Conservation (phyloP, 2,797 vertebrate genomes). For the Labroides dimidiatus region DNA sequence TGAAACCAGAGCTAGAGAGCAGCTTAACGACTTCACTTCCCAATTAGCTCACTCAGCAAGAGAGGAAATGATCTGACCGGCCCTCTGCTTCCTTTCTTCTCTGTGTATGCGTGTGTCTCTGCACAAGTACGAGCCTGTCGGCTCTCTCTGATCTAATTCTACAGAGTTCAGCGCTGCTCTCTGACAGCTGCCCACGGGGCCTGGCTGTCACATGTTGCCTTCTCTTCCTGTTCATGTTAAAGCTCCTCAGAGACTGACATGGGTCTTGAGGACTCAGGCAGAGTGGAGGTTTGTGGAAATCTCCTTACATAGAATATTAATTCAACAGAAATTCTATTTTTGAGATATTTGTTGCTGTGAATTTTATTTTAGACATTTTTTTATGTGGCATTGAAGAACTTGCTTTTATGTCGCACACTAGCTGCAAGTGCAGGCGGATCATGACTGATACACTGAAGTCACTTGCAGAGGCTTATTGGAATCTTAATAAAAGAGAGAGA, state of each 20-base stretch:
- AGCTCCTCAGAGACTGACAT: constrained; percentile 11
- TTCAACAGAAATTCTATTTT: not conserved
- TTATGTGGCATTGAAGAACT: too few species aligned
- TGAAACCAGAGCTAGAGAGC: constrained; percentile 53
- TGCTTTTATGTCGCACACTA: too few species aligned
- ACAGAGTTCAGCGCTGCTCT: constrained; percentile 31
- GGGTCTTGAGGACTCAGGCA: not conserved
- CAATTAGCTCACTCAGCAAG: constrained; percentile 69
- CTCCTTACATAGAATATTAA: not conserved
- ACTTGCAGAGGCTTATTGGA: too few species aligned
- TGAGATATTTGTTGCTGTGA: too few species aligned
- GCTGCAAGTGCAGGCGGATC: too few species aligned
- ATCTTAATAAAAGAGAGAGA: too few species aligned
- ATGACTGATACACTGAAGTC: too few species aligned
- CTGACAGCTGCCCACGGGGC: constrained; percentile 60
- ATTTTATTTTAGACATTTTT: too few species aligned
- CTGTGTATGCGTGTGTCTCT: constrained; percentile 2
- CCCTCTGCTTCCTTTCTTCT: constrained; percentile 65
- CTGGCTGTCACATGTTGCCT: constrained; percentile 63
- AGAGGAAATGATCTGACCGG: constrained; percentile 67
- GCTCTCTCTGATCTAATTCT: constrained; percentile 63
- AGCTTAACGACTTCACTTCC: constrained; percentile 73
- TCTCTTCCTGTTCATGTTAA: constrained; percentile 65
- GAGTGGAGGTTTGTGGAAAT: not conserved
- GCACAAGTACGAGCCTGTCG: constrained; percentile 12